Conservation (phyloP, 2,888 invertebrate species). For the Thecophora atra region DNA sequence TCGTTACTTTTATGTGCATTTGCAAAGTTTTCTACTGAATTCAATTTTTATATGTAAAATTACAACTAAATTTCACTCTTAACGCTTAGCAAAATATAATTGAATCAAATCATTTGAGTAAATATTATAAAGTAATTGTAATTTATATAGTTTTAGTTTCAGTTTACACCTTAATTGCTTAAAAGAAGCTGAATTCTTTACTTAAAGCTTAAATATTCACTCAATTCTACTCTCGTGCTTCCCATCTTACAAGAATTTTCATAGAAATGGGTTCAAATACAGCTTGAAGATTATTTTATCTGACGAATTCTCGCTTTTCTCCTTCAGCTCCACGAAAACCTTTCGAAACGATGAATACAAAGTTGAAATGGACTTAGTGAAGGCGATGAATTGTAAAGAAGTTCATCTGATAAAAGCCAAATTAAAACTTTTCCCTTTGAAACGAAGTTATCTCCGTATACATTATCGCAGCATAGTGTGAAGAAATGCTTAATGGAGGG, state of each 20-base stretch:
- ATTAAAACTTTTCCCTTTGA: neutral
- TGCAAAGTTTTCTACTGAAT: no score
- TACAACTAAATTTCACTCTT: no score
- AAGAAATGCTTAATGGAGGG: no score
- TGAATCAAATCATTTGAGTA: no score
- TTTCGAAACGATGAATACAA: neutral
- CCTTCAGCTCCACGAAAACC: neutral
- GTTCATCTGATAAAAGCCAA: neutral
- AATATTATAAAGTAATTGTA: no score
- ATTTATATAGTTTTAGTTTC: neutral
- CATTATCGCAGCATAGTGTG: no score
- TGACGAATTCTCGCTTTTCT: neutral
- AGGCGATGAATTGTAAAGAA: slow-evolving; percentile 1
- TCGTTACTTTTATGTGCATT: no score
- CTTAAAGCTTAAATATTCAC: neutral
- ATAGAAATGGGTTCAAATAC: neutral
- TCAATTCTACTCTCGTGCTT: neutral
- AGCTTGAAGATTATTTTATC: neutral
- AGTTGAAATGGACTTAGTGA: neutral
- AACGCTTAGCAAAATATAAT: no score
- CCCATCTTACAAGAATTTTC: neutral
- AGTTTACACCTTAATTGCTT: neutral
- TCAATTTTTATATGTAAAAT: no score
- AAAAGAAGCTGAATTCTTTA: neutral
- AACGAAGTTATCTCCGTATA: neutral